Base-by-base conservation (phyloP, 2,113 vertebrate species). In the Rattus norvegicus region DNA sequence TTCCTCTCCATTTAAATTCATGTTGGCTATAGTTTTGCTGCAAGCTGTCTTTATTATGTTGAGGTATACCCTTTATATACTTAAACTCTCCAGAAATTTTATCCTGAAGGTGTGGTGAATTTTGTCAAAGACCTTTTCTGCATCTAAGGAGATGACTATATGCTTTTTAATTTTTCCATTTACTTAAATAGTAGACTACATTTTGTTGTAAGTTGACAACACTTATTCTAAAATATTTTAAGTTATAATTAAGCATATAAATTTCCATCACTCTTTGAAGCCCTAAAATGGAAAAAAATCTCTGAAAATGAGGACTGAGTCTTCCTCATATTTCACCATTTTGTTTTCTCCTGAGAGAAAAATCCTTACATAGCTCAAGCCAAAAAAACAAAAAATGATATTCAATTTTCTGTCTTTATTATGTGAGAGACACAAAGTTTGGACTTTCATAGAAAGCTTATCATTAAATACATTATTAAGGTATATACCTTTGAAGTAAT, bases 351-450 rank as follows among this genome's bases (percentile, higher is more conserved):
- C 79, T 47, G 83, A 56, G 22, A 76, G 76, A 28, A 11, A 9
- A 87, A 22, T 54, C 3, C 26, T 22, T 87, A 80, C 1, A 94
- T 19, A 90, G 28, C 47, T 92, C 63, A 95, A 92, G 47, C 61
- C 93, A 81, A 94, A 5, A 39, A 94, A 92, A 91, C 3, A 43
- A 93, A 89, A 43, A 43, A 43, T 43, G 14, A 84, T 65, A 91
- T 56, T 63, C 22, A 76, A n/a, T n/a, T 3, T 36, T 30, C 13
- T 39, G 49, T 73, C 3, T 88, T 94, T 88, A 85, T 52, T 84
- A 54, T 88, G 13, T 59, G 16, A 10, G 63, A 76, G 12, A 84
- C 7, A 89, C 26, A 47, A 89, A 92, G 11, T 3, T 83, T 89
- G 26, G 17, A 69, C 16, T 94, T 90, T 83, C 47, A 79, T 70